These are phyloP conservation scores for Acleris sparsana DNA, from an alignment of 2,888 invertebrate species.

Conservation along the genomic window DNA sequence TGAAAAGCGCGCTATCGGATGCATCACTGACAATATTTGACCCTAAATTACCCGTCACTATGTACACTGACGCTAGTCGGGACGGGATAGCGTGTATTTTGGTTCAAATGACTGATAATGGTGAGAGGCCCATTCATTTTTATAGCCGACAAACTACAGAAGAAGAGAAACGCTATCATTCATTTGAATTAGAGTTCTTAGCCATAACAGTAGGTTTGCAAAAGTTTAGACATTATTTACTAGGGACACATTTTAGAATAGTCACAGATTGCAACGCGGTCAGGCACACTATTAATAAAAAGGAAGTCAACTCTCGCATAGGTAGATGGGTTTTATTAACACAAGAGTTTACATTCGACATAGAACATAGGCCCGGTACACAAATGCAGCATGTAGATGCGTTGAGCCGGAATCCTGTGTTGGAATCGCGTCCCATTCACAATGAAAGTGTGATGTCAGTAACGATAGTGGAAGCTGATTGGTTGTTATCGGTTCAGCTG, in stretches of 20 bases:
- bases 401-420: constrained; percentile 28
- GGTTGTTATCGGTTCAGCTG: not conserved
- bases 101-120: not conserved
- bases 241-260: constrained; percentile 32
- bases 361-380: constrained; percentile 37
- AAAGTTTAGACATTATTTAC: constrained; percentile 32
- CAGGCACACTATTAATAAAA: constrained; percentile 35
- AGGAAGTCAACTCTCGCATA: constrained; percentile 46
- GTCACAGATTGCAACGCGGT: constrained; percentile 36
- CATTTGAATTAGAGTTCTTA: constrained; percentile 26
- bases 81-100: not conserved
- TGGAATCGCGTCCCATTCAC: constrained; percentile 37
- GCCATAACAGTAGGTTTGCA: constrained; percentile 27
- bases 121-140: constrained; percentile 6
- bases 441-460: constrained; percentile 6
- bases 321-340: constrained; percentile 50
- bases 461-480: not conserved
- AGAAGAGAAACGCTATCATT: constrained; percentile 29
- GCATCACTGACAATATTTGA: no score
- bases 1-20: no score
- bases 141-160: constrained; percentile 22
- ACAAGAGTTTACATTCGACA: constrained; percentile 50
- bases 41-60: no score
- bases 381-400: constrained; percentile 5
- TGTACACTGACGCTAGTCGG: no score